Base-by-base conservation (phyloP, 1,140 invertebrate species). In the Trichomalopsis sarcophagae region DNA sequence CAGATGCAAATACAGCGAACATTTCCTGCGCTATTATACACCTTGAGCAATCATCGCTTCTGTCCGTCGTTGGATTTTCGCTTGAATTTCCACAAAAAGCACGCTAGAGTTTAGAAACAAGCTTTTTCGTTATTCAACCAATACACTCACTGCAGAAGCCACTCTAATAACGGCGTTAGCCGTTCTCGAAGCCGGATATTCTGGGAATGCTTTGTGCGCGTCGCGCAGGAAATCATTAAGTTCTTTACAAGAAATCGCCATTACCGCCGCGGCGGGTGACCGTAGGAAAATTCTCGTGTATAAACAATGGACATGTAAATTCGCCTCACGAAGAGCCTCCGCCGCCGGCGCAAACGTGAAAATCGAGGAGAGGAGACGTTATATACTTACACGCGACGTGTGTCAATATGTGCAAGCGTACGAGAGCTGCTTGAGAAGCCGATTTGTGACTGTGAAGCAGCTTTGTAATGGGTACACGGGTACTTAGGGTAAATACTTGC, bases 171-270 rank as follows among this genome's bases (percentile, higher is more conserved):
- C 80, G 80, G 80, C 55, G 55, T 44, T 47, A 2, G 27, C 23
- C 27, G 27, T 1, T 27, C 62, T 62, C 50, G 74, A 84, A 73
- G 30, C 78, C 73, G 74, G 79, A 69, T 55, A 82, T 50, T 30
- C 73, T 23, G 71, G 50, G 68, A 71, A 81, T 44, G 80, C 40
- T 47, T 82, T 55, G 36, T 55, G 21, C 50, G 23, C 17, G 7
- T 21, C 17, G 17, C 47, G 33, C 85, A 88, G 89, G 88, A 89
- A 90, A 88, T 88, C 89, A 89, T 90, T 90, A 90, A 88, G 88
- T 89, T 89, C 86, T 89, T 87, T 89, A 90, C 89, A 90, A 90
- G 89, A 75, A 89, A 90, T 87, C 84, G 87, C 88, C 89, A 90
- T 90, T 90, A 90, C 87, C 62, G 5, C 5, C 2, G 23, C 62